phyloP scores from a whole-genome alignment of 2,888 invertebrate species.

The Dioctria linearis region DNA sequence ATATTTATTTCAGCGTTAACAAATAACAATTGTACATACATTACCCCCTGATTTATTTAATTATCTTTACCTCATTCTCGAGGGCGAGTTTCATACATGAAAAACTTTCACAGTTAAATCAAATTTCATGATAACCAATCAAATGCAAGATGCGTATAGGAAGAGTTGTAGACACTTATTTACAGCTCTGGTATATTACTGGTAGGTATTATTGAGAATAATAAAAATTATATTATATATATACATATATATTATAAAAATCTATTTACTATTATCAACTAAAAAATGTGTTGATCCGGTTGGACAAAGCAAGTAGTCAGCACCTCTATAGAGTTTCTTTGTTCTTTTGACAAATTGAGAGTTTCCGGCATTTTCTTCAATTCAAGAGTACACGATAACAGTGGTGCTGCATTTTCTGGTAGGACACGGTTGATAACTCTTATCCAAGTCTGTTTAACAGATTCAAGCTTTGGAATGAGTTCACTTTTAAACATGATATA shows the following conservation, averaged over 20 bases:
- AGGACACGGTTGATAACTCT: slow-evolving; percentile 68
- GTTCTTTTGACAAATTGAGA: slow-evolving; percentile 57
- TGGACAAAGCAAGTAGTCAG: slow-evolving; percentile 61
- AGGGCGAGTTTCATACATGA: too few relatives aligned
- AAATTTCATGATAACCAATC: too few relatives aligned
- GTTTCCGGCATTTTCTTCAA: slow-evolving; percentile 60
- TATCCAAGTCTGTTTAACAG: slow-evolving; percentile 66
- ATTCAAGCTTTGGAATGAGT: slow-evolving; percentile 65
- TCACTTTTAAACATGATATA: slow-evolving; percentile 71
- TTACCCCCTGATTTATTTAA: too few relatives aligned
- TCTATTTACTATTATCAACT: background rate
- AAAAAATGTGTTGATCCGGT: slow-evolving; percentile 58
- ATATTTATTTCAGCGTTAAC: too few relatives aligned
- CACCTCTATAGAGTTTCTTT: slow-evolving; percentile 60
- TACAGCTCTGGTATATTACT: too few relatives aligned
- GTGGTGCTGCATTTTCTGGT: slow-evolving; percentile 67
- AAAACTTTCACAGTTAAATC: too few relatives aligned
- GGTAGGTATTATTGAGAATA: too few relatives aligned
- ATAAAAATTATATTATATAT: too few relatives aligned
- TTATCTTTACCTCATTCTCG: too few relatives aligned
- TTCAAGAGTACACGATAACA: slow-evolving; percentile 63
- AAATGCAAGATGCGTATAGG: too few relatives aligned
- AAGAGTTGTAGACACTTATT: too few relatives aligned
- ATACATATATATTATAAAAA: background rate
- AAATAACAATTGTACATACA: too few relatives aligned